These are phyloP conservation scores for Tokudaia tokunoshimensis DNA, from an alignment of 2,797 vertebrate species.

Conservation along the genomic window DNA sequence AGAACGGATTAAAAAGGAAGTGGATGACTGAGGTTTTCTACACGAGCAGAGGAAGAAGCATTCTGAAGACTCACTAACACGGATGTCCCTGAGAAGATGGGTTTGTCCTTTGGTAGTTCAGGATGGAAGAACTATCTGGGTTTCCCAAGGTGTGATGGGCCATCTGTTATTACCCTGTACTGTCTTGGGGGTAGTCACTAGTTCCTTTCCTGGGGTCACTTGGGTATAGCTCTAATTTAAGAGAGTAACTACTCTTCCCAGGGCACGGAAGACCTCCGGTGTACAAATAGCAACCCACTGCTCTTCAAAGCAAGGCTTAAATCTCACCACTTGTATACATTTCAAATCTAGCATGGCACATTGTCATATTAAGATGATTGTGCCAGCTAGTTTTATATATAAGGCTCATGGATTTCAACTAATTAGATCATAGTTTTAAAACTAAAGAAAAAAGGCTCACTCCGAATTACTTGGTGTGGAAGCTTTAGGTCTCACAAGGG, in stretches of 20 bases:
- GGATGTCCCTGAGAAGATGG: neutral
- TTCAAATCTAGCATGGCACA: constrained; percentile 1
- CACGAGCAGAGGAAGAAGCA: neutral
- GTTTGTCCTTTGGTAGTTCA: neutral
- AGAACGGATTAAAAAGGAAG: constrained; percentile 19
- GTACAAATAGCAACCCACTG: neutral
- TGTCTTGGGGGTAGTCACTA: neutral
- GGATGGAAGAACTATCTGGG: neutral
- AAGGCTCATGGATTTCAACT: neutral
- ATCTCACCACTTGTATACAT: neutral
- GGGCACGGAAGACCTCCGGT: neutral
- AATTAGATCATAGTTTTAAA: constrained; percentile 58
- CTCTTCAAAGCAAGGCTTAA: constrained; percentile 39
- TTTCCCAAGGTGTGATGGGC: neutral
- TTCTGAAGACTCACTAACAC: neutral
- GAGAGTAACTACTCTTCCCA: neutral
- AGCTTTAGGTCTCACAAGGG: constrained; percentile 35
- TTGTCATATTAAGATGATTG: constrained; percentile 37
- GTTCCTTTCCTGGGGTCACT: neutral
- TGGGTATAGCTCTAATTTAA: neutral
- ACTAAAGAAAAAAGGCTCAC: constrained; percentile 52
- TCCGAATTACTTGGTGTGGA: constrained; percentile 49
- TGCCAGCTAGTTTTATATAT: constrained; percentile 44
- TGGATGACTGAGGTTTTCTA: neutral
- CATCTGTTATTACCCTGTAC: neutral